These are phyloP conservation scores for Natrix natrix DNA, from an alignment of 2,797 vertebrate species.

Conservation along the genomic window DNA sequence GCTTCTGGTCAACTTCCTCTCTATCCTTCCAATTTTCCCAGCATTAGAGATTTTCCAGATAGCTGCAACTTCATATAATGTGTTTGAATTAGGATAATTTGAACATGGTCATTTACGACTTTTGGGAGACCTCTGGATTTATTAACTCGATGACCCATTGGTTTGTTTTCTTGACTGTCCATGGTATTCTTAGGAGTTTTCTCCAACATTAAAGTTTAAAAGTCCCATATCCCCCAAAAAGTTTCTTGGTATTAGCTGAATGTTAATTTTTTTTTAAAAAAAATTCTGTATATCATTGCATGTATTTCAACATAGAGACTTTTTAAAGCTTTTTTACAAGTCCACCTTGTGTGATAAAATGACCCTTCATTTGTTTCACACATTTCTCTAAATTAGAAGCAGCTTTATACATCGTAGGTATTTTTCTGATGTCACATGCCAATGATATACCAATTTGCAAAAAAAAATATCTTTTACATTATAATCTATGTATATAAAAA, in stretches of 20 bases:
- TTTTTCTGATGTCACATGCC: not conserved
- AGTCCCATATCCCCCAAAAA: not conserved
- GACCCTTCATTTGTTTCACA: not conserved
- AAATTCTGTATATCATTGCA: not conserved
- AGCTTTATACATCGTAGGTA: not conserved
- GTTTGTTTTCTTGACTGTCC: not conserved
- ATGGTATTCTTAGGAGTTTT: not conserved
- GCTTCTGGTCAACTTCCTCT: not conserved
- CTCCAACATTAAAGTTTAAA: not conserved
- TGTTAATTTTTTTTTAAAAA: not conserved
- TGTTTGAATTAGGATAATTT: not conserved
- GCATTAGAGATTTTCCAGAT: not conserved
- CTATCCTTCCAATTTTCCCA: not conserved
- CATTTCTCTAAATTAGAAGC: not conserved
- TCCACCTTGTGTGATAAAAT: not conserved
- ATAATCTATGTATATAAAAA: not conserved
- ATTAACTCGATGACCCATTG: not conserved
- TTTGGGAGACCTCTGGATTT: not conserved
- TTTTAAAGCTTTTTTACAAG: not conserved
- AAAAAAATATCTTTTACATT: not conserved
- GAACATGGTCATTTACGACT: not conserved
- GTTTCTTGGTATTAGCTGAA: not conserved
- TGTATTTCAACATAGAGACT: not conserved
- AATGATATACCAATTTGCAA: not conserved
- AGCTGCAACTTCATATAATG: not conserved